Evolutionary conservation across 2,797 vertebrate genomes (phyloP).

Genomic region (Argya squamiceps): DNA sequence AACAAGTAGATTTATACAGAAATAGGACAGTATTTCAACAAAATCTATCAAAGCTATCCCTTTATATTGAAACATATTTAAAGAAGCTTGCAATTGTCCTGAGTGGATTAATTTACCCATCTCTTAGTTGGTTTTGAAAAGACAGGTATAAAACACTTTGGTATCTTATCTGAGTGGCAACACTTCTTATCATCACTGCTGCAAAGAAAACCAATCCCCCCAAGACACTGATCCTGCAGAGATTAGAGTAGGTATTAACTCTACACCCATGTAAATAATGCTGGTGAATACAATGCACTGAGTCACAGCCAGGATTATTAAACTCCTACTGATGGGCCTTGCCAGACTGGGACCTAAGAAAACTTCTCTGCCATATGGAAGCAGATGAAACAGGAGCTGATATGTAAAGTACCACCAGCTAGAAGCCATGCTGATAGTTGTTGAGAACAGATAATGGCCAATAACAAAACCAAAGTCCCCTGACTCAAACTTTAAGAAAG

Average conservation of each 20-base stretch:
- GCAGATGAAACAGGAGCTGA: background rate
- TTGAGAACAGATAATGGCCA: background rate
- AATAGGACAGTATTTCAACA: background rate
- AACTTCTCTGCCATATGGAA: background rate
- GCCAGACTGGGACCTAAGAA: background rate
- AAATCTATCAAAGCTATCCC: background rate
- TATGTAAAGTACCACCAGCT: background rate
- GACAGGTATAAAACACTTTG: background rate
- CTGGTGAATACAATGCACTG: conserved; percentile 30
- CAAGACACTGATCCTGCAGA: conserved; percentile 36
- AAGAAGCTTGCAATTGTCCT: background rate
- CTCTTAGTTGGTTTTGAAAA: conserved; percentile 6
- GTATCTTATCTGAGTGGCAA: background rate
- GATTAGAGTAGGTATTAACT: conserved; percentile 7
- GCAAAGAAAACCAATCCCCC: conserved; percentile 25
- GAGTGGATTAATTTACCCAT: conserved; percentile 22
- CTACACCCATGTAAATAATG: background rate
- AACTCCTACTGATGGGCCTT: background rate
- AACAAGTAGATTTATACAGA: background rate
- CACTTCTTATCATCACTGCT: background rate
- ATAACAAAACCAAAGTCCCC: background rate
- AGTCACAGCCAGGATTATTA: background rate
- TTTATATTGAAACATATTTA: background rate
- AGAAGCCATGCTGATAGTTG: background rate
- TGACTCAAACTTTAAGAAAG: background rate